Evolutionary conservation across 2,113 vertebrate genomes (phyloP).

Genomic region (Corythornis madagascariensis): DNA sequence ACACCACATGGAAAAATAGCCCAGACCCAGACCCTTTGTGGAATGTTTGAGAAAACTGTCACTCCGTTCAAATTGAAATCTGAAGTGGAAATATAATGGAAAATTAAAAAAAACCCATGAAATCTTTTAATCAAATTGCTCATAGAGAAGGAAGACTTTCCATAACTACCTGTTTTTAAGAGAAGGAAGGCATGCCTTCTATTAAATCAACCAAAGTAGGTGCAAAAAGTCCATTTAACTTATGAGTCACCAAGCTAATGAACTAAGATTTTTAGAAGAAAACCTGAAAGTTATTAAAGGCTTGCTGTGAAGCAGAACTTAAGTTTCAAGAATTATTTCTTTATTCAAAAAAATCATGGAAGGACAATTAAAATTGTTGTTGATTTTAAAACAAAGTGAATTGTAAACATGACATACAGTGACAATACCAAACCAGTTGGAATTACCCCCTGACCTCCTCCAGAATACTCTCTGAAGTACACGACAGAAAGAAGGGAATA

Average conservation of each 20-base stretch:
- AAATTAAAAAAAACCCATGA: not conserved
- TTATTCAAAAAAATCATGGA: not conserved
- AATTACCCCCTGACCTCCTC: not conserved
- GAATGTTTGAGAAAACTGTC: not conserved
- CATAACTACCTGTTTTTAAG: not conserved
- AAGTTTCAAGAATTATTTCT: not conserved
- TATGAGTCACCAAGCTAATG: not conserved
- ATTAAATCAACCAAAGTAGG: not conserved
- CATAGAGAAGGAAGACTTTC: not conserved
- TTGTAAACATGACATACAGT: not conserved
- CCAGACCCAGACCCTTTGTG: not conserved
- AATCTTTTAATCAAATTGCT: not conserved
- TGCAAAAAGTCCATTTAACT: not conserved
- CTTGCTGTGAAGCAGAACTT: not conserved
- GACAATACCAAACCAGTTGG: not conserved
- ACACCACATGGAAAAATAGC: not conserved
- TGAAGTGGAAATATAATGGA: not conserved
- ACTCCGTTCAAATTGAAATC: not conserved
- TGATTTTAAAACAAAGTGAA: not conserved
- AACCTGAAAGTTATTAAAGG: not conserved
- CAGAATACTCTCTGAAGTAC: not conserved
- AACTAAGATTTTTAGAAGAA: not conserved
- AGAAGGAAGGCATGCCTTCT: not conserved
- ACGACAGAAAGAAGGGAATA: conserved; percentile 20
- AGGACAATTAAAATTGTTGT: not conserved